Evolutionary conservation across 2,113 vertebrate genomes (phyloP).

Genomic region (Gallinago paraguaiae): DNA sequence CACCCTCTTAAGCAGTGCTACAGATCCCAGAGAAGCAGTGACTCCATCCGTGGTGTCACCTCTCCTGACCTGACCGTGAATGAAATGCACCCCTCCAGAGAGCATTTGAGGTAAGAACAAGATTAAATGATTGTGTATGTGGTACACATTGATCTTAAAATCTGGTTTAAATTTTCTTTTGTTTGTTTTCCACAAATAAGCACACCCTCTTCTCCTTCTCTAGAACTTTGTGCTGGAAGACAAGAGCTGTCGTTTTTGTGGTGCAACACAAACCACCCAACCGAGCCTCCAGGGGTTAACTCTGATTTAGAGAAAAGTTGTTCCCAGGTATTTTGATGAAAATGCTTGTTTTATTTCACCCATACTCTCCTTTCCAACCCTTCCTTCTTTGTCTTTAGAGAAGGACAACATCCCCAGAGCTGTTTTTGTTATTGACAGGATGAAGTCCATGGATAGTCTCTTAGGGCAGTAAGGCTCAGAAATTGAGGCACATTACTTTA

Average conservation of each 20-base stretch:
- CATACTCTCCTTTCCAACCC: not conserved
- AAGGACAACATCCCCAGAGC: not conserved
- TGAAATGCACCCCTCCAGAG: not conserved
- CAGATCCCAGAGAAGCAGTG: not conserved
- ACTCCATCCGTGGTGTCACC: not conserved
- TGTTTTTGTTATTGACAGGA: not conserved
- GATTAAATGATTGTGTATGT: too few relatives aligned
- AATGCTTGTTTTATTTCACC: not conserved
- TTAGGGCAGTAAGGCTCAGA: not conserved
- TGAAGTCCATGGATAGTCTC: not conserved
- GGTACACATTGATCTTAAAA: not conserved
- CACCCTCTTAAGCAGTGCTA: not conserved
- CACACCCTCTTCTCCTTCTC: not conserved
- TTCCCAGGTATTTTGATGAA: not conserved
- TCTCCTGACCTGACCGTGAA: not conserved
- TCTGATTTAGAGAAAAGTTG: not conserved
- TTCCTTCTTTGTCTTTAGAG: not conserved
- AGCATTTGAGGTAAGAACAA: not conserved
- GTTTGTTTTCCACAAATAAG: not conserved
- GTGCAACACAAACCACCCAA: not conserved
- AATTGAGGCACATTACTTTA: fast-evolving
- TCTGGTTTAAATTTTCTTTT: not conserved
- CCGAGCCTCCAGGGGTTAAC: not conserved
- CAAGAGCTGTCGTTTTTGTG: not conserved
- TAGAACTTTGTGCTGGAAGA: not conserved